Evolutionary conservation across 2,797 vertebrate species (phyloP).

Genomic region (Loriculus beryllinus): DNA sequence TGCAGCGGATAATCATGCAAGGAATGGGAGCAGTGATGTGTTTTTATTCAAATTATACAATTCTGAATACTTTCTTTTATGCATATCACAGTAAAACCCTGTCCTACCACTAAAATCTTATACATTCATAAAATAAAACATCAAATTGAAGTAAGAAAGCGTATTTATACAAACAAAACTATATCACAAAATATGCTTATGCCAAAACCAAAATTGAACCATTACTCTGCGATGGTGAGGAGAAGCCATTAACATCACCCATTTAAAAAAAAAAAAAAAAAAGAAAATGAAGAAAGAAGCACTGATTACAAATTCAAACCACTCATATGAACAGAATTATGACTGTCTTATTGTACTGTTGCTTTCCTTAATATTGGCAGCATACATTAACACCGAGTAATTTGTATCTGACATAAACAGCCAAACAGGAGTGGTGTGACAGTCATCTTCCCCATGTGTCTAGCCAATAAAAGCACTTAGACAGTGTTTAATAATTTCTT

Average conservation of each 20-base stretch:
- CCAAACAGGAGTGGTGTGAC: background rate
- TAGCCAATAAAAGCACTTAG: background rate
- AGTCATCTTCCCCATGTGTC: rapidly evolving
- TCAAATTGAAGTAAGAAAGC: background rate
- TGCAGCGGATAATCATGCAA: background rate
- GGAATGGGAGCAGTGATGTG: background rate
- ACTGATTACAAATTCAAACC: background rate
- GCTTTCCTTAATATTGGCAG: background rate
- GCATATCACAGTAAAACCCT: background rate
- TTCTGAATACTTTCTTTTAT: background rate
- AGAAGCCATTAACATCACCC: background rate
- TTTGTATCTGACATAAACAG: background rate
- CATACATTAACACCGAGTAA: background rate
- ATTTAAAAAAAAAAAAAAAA: background rate
- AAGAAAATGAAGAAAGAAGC: no score
- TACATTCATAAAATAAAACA: background rate
- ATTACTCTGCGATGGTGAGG: background rate
- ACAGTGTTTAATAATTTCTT: background rate
- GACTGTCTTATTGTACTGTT: background rate
- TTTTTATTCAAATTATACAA: background rate
- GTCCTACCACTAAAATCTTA: background rate
- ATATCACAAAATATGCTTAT: background rate
- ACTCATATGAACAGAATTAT: background rate
- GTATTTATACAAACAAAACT: background rate
- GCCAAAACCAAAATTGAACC: background rate